Conservation (phyloP, 1,140 invertebrate species). For the Melitaea cinxia region DNA sequence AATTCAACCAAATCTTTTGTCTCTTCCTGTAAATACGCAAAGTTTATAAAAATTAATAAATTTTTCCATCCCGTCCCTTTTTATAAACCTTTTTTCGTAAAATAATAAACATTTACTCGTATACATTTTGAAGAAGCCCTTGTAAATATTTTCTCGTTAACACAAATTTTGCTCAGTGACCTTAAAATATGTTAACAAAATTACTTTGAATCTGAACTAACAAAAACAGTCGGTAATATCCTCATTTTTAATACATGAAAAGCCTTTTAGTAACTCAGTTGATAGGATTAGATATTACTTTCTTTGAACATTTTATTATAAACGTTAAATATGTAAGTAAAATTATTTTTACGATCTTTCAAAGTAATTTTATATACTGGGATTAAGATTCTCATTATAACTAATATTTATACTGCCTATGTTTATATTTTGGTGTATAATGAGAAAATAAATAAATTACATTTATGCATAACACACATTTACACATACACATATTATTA, state of each 20-base stretch:
- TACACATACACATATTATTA: too few relatives aligned
- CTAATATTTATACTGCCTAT: too few relatives aligned
- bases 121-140: conserved; percentile 27
- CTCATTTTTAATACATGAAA: conserved; percentile 20
- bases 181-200: conserved; percentile 3
- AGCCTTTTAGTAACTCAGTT: conserved; percentile 10
- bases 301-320: background rate
- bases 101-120: conserved; percentile 36
- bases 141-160: conserved; percentile 12
- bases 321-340: background rate
- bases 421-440: too few relatives aligned
- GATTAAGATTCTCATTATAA: too few relatives aligned
- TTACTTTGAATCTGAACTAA: conserved; percentile 10
- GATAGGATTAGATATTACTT: background rate
- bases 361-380: too few relatives aligned
- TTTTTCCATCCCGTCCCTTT: conserved; percentile 4
- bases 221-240: background rate
- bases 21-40: conserved; percentile 66
- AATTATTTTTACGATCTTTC: background rate
- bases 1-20: conserved; percentile 71
- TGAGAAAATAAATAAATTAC: too few relatives aligned
- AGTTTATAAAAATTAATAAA: conserved; percentile 55
- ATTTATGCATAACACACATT: too few relatives aligned
- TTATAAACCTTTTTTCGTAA: conserved; percentile 1
- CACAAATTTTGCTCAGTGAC: conserved; percentile 6